Percentiles rank a stretch among this genome's conserved stretches.
phyloP scores from a whole-genome alignment of 92 coral and sea anemone genomes.

The Hydrozoanthus gracilis region DNA sequence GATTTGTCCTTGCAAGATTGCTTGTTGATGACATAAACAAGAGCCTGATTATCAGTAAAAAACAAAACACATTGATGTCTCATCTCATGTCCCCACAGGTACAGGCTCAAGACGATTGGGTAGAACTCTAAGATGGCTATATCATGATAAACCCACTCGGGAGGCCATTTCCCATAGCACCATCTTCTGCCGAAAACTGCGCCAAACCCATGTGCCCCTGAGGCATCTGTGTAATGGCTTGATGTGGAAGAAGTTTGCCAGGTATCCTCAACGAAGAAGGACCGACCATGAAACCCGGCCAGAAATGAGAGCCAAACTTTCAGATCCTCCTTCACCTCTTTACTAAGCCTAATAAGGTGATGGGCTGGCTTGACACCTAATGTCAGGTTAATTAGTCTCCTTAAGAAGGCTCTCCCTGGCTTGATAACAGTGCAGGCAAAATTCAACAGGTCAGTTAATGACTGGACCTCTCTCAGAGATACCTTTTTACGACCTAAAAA shows the following conservation, averaged over 20 bases:
- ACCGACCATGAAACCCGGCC: background rate
- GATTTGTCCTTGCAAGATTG: too few species aligned
- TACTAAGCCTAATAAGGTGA: background rate
- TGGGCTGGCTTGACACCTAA: background rate
- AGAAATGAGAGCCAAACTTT: background rate
- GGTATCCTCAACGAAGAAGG: background rate
- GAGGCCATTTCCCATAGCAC: too few species aligned
- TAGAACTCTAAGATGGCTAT: too few species aligned
- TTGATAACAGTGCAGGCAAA: slow-evolving; percentile 52
- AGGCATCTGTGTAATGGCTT: background rate
- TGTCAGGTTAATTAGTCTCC: background rate
- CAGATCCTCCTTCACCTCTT: background rate
- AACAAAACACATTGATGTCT: too few species aligned
- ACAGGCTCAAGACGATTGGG: too few species aligned
- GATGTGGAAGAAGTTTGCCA: background rate
- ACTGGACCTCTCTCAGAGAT: slow-evolving; percentile 46
- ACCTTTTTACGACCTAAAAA: slow-evolving; percentile 46
- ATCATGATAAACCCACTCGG: too few species aligned
- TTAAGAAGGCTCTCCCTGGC: slow-evolving; percentile 60
- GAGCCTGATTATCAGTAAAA: too few species aligned
- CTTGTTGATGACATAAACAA: too few species aligned
- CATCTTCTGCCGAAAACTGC: background rate
- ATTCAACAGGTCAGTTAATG: slow-evolving; percentile 59
- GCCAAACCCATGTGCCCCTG: background rate
- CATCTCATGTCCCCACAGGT: too few species aligned